Base-by-base conservation (phyloP, 2,888 invertebrate genomes). In the Cremastinae sp. region DNA sequence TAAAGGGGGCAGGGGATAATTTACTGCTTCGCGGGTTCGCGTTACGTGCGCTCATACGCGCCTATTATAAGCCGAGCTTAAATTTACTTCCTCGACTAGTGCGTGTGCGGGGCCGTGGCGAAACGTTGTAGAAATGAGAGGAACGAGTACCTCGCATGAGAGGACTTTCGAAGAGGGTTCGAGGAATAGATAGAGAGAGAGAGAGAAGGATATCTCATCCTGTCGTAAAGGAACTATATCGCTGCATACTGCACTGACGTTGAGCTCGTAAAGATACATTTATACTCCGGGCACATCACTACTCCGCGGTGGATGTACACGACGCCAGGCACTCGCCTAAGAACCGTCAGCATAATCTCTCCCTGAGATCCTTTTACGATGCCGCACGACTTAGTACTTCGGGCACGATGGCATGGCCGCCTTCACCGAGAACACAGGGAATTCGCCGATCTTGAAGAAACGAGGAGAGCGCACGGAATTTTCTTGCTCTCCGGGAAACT, bases 201-300 rank as follows among this genome's bases (percentile, higher is more conserved):
- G 16, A 7, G 22, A 38, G 20, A 16, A 7, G n/a, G 38, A 18
- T 3, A 68, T 58, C 20, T 58, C 68, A 73, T 65, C 47, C 45
- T 45, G 20, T 76, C 76, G 72, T 76, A 72, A 76, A 76, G 62
- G 62, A 62, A 49, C 41, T 58, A 64, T 62, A 70, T 69, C 68
- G 72, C 53, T 76, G 76, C 76, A 65, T 76, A 69, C 76, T 58
- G 68, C 69, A 73, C 68, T 20, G 61, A 79, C 78, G 79, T 76
- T 78, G 72, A 79, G 77, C 81, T 82, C 81, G 80, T 83, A 81
- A 83, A 82, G 78, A 81, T 81, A 79, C 82, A 80, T 82, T 82
- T 79, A 77, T 79, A 82, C 72, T 68, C 75, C 28, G 43, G 69
- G 75, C 80, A 80, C 78, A 81, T 81, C 79, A 75, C 75, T 73